These are phyloP conservation scores for Nestor notabilis DNA, from an alignment of 2,113 vertebrate species.

Conservation along the genomic window DNA sequence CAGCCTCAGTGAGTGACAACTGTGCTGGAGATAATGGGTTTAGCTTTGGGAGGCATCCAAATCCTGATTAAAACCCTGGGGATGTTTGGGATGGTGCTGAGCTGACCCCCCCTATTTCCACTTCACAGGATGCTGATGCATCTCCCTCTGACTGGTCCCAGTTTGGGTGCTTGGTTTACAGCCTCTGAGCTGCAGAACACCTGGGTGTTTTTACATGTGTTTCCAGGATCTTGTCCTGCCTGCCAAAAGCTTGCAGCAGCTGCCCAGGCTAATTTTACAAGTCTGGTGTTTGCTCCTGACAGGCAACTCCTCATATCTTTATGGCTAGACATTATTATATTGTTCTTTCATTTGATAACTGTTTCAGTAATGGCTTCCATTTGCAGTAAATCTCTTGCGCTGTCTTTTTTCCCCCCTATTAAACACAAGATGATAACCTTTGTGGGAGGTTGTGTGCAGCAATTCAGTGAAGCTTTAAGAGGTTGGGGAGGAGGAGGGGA, in stretches of 20 bases:
- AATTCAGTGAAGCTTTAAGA: not conserved
- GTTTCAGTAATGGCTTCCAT: constrained; percentile 51
- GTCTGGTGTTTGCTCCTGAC: constrained; percentile 25
- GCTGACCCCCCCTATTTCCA: not conserved
- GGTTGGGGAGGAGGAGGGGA: not conserved
- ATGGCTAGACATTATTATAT: constrained; percentile 52
- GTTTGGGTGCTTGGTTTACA: not conserved
- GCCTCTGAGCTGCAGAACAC: not conserved
- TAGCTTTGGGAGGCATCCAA: not conserved
- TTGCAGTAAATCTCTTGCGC: constrained; percentile 57
- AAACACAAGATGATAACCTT: constrained; percentile 50
- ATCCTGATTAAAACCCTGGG: not conserved
- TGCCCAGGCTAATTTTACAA: not conserved
- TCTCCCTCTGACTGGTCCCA: not conserved
- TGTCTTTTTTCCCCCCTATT: constrained; percentile 14
- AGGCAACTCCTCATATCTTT: constrained; percentile 42
- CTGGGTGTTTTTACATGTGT: not conserved
- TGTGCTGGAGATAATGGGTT: not conserved
- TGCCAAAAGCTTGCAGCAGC: not conserved
- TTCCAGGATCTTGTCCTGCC: not conserved
- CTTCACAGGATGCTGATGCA: accelerated
- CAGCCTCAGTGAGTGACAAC: not conserved
- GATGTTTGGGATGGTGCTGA: not conserved
- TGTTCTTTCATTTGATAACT: constrained; percentile 68
- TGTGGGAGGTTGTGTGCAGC: not conserved